Base-by-base conservation (phyloP, 2,113 vertebrate genomes). In the Aptenodytes forsteri region DNA sequence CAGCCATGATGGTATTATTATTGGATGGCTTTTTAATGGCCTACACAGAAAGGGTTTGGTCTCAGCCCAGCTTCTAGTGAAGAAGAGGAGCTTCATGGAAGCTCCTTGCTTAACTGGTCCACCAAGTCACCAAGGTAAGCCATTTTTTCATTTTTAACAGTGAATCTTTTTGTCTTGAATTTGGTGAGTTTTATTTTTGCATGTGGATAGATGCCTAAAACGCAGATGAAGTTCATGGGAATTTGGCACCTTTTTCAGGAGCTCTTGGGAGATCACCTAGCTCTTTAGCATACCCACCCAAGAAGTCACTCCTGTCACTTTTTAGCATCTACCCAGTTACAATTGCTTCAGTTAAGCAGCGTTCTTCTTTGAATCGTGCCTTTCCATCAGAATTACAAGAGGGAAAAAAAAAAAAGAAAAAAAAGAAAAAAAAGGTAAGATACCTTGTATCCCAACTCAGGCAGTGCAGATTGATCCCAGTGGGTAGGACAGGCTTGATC, bases 391-490 rank as follows among this genome's bases (percentile, higher is more conserved):
- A 75, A 90, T 46, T 69, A 71, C 18, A 23, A 66, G 6, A 3
- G 9, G 4, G 5, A 16, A 26, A 27, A 36, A 34, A 32, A 10
- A 32, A 19, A 5, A 26, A 26, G 27, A 42, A 42, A 42, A 42
- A 6, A 42, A 26, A 27, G 7, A 30, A 6, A 30, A 30, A 7
- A 30, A 16, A 55, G 29, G 34, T 7, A 52, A 54, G 9, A 44
- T 98, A 99, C 99, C 99, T 97, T 95, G 91, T 98, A 99, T 83
- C 98, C 97, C 5, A 97, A 80, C 4, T 98, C 97, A 6, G 98
- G 98, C 13, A 98, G 73, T 6, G 97, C 95, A 49, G 44, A 91
- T 26, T 75, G 91, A 97, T 99, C 98, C 99, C 99, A 99, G 87
- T 98, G 56, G 16, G 12, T 2, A 34, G 99, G 99, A 80, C 98